A percentile compares a stretch with the other conserved stretches of the same genome.
These are phyloP conservation scores for Diadema setosum DNA, from an alignment of 35 echinoderm and acorn worm species.

Conservation along the genomic window DNA sequence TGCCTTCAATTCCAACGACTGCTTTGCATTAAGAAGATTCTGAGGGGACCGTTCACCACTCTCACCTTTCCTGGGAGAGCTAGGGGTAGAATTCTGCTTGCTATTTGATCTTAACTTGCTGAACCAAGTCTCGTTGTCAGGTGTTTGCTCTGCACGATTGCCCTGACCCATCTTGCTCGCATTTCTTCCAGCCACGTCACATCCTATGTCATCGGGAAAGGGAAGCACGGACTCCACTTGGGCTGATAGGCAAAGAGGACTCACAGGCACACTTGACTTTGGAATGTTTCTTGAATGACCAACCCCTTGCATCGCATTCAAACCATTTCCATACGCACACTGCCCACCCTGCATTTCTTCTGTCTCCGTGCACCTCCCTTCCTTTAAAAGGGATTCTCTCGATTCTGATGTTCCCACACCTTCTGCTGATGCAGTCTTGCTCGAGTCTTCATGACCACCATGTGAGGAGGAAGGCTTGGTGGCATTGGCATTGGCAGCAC, in stretches of 20 bases:
- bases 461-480: background rate
- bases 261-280: background rate
- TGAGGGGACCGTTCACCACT: background rate
- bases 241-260: background rate
- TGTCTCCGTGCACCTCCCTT: background rate
- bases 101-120: too few species aligned
- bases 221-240: background rate
- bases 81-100: too few species aligned
- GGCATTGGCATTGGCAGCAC: background rate
- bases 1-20: background rate
- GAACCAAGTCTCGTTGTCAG: conserved; percentile 10
- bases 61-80: background rate
- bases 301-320: background rate
- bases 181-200: background rate
- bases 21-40: background rate
- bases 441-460: background rate
- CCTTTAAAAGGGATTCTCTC: background rate
- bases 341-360: background rate
- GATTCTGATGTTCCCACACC: background rate
- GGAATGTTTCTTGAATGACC: background rate
- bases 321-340: background rate
- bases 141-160: background rate
- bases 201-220: background rate
- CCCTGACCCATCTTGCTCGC: too few species aligned
- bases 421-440: too few species aligned